Percentiles rank a stretch among this genome's conserved stretches.
These are phyloP conservation scores for Vanessa cardui DNA, from an alignment of 2,888 invertebrate genomes.

Conservation along the genomic window DNA sequence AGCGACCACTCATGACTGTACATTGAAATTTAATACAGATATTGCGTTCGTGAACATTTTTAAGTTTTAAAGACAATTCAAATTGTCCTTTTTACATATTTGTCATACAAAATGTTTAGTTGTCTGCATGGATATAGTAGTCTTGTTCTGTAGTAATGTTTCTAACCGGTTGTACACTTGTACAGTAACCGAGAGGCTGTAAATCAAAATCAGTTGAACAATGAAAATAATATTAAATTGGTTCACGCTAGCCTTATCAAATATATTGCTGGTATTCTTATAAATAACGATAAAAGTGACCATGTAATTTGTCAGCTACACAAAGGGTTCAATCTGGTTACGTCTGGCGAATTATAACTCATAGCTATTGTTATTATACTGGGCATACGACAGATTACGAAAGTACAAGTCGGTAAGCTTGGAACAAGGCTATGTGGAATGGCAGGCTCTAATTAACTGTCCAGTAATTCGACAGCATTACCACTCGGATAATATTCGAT, in stretches of 20 bases:
- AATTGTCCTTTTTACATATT: not conserved
- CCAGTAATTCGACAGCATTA: constrained; percentile 73
- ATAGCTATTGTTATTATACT: constrained; percentile 62
- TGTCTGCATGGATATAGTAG: constrained; percentile 11
- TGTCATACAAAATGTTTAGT: constrained; percentile 2
- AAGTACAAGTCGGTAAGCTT: constrained; percentile 63
- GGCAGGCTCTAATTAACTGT: constrained; percentile 80
- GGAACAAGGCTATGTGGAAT: constrained; percentile 62
- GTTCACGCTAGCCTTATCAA: constrained; percentile 35
- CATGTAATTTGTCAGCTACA: constrained; percentile 73
- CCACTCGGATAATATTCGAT: constrained; percentile 46
- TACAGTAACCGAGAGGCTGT: constrained; percentile 30
- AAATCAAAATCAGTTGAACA: constrained; percentile 39
- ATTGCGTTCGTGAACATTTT: constrained; percentile 3
- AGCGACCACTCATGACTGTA: constrained; percentile 38
- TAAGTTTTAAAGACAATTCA: not conserved
- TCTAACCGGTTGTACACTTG: constrained; percentile 23
- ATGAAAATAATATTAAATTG: constrained; percentile 38
- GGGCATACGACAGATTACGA: constrained; percentile 71
- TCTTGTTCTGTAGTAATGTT: constrained; percentile 28
- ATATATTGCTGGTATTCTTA: constrained; percentile 36
- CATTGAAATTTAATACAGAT: constrained; percentile 43
- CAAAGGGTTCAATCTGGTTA: constrained; percentile 68
- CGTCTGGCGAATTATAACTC: constrained; percentile 65
- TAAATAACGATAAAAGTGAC: constrained; percentile 58